A percentile compares a stretch with the other conserved stretches of the same genome.
Evolutionary conservation across 2,888 invertebrate species (phyloP).

Genomic region (Apamea crenata): DNA sequence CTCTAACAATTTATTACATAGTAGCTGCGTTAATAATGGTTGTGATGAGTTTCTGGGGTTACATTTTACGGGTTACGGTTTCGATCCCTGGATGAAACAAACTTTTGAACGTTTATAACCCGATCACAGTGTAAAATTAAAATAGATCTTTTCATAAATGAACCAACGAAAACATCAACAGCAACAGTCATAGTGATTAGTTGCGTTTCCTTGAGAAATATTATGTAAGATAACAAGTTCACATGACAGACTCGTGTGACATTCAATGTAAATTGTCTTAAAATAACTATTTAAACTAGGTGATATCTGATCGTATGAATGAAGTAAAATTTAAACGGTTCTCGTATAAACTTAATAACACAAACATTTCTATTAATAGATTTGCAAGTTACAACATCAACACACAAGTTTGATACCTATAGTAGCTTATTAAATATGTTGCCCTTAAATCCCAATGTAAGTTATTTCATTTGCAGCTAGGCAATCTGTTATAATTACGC

Average conservation of each 20-base stretch:
- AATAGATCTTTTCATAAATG: not conserved
- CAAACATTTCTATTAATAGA: not conserved
- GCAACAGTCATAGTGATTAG: not conserved
- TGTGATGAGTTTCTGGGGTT: not conserved
- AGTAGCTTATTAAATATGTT: not conserved
- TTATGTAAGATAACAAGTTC: slow-evolving; percentile 11
- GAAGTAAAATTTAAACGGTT: slow-evolving; percentile 6
- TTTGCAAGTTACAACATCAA: not conserved
- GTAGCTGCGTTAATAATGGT: not conserved
- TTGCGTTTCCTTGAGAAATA: not conserved
- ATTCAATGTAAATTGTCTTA: slow-evolving; percentile 15
- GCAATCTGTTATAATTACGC: slow-evolving; percentile 3
- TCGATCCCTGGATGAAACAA: not conserved
- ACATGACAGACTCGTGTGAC: slow-evolving; percentile 6
- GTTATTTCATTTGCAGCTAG: slow-evolving; percentile 8
- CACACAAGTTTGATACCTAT: not conserved
- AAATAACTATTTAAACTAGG: slow-evolving; percentile 35
- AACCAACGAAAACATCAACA: not conserved
- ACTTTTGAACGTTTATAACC: not conserved
- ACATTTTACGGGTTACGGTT: not conserved
- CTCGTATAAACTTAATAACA: not conserved
- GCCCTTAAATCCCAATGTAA: not conserved
- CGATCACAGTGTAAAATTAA: not conserved
- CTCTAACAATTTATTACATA: slow-evolving; percentile 5
- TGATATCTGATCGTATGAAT: slow-evolving; percentile 33